These are phyloP conservation scores for Setophaga petechia DNA, from an alignment of 2,113 vertebrate genomes.

Conservation along the genomic window DNA sequence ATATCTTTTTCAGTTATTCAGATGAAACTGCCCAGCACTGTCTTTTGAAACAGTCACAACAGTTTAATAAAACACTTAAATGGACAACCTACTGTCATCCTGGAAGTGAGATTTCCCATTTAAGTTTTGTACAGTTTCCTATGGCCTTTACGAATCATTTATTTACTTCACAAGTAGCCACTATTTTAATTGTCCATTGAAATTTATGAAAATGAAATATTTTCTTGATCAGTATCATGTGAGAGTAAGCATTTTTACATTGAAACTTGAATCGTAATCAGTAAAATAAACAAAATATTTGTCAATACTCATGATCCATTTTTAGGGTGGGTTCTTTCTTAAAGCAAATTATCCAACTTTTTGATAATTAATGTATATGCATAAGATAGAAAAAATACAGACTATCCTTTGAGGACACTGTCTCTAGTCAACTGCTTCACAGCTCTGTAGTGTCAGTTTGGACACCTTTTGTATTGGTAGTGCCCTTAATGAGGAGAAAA, in stretches of 20 bases:
- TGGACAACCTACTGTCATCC: constrained; percentile 56
- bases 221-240: constrained; percentile 66
- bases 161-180: constrained; percentile 55
- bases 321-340: constrained; percentile 74
- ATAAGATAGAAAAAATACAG: constrained; percentile 50
- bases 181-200: constrained; percentile 57
- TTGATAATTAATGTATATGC: constrained; percentile 71
- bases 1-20: constrained; percentile 33
- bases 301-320: constrained; percentile 70
- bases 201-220: constrained; percentile 58
- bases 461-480: constrained; percentile 72
- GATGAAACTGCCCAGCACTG: constrained; percentile 60
- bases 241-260: constrained; percentile 75
- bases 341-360: constrained; percentile 71
- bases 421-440: constrained; percentile 62
- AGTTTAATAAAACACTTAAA: constrained; percentile 53
- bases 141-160: constrained; percentile 68
- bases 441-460: constrained; percentile 63
- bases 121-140: constrained; percentile 73
- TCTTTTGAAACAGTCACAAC: constrained; percentile 65
- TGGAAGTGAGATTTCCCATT: constrained; percentile 61
- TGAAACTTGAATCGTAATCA: constrained; percentile 62
- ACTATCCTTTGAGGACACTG: constrained; percentile 55
- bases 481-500: constrained; percentile 66
- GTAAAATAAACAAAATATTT: constrained; percentile 64